A percentile compares a stretch with the other conserved stretches of the same genome.
These are phyloP conservation scores for Meda fulgida DNA, from an alignment of 2,797 vertebrate genomes.

Conservation along the genomic window DNA sequence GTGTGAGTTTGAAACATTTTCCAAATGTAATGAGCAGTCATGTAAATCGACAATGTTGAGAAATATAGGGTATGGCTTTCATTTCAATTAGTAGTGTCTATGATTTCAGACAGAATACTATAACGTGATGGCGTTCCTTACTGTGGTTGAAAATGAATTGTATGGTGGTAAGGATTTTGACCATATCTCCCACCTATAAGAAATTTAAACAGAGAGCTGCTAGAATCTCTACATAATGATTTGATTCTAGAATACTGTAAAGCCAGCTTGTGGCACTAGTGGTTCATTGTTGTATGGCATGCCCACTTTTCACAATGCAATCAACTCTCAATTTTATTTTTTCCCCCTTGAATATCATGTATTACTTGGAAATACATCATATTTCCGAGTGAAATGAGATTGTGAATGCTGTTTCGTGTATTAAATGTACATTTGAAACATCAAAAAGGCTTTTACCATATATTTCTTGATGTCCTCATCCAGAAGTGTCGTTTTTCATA, in stretches of 20 bases:
- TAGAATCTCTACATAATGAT: no score
- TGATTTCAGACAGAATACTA: not conserved
- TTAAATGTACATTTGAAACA: not conserved
- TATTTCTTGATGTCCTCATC: not conserved
- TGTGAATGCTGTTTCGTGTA: not conserved
- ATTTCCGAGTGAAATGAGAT: not conserved
- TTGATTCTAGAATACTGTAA: no score
- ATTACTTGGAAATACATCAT: not conserved
- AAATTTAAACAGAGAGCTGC: no score
- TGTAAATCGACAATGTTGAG: not conserved
- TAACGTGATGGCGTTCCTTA: not conserved
- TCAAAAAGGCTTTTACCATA: not conserved
- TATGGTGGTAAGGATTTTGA: not conserved
- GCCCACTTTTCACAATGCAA: no score
- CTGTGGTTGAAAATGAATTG: not conserved
- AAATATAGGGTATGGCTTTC: not conserved
- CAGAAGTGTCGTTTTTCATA: not conserved
- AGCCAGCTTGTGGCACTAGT: no score
- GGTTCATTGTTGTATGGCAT: no score
- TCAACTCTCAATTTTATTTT: no score
- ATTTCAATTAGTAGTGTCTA: not conserved
- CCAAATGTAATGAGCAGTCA: not conserved
- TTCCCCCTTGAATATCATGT: not conserved
- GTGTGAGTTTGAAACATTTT: not conserved
- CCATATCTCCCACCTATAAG: not conserved